Evolutionary conservation across 2,888 invertebrate genomes (phyloP).

Genomic region (Rhagonycha fulva): DNA sequence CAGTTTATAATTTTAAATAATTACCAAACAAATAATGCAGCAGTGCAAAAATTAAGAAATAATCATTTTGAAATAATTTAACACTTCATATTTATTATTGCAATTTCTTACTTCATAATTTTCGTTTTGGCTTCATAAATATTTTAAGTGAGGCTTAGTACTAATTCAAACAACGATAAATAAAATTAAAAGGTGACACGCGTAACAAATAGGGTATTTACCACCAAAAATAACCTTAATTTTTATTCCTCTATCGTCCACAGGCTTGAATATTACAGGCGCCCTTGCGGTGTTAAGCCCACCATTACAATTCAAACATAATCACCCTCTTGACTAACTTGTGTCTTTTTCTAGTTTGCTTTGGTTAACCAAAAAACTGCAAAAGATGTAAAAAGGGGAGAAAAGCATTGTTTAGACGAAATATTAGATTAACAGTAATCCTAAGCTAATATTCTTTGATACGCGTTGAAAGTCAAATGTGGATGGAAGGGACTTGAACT

Average conservation of each 20-base stretch:
- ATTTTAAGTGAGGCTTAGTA: neutral
- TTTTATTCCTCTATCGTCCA: conserved; percentile 46
- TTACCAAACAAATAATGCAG: too few relatives aligned
- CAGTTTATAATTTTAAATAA: neutral
- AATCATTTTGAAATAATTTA: too few relatives aligned
- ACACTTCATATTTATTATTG: neutral
- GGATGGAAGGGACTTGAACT: conserved; percentile 34
- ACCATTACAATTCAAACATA: conserved; percentile 30
- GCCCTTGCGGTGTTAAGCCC: conserved; percentile 41
- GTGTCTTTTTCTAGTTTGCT: conserved; percentile 16
- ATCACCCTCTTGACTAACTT: conserved; percentile 14
- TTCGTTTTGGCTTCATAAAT: neutral
- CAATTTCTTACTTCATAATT: neutral
- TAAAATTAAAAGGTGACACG: conserved; percentile 45
- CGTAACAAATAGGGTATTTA: conserved; percentile 48
- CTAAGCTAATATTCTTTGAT: conserved; percentile 50
- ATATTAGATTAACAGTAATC: conserved; percentile 52
- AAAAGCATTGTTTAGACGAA: conserved; percentile 28
- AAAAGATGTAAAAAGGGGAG: conserved; percentile 19
- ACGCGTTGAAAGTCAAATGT: conserved; percentile 44
- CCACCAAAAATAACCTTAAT: conserved; percentile 49
- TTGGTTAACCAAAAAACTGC: conserved; percentile 13
- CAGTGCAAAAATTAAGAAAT: too few relatives aligned
- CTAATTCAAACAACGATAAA: conserved; percentile 37
- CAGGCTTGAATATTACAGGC: conserved; percentile 22